These are phyloP conservation scores for Epinephelus fuscoguttatus DNA, from an alignment of 2,113 vertebrate species.

Conservation along the genomic window DNA sequence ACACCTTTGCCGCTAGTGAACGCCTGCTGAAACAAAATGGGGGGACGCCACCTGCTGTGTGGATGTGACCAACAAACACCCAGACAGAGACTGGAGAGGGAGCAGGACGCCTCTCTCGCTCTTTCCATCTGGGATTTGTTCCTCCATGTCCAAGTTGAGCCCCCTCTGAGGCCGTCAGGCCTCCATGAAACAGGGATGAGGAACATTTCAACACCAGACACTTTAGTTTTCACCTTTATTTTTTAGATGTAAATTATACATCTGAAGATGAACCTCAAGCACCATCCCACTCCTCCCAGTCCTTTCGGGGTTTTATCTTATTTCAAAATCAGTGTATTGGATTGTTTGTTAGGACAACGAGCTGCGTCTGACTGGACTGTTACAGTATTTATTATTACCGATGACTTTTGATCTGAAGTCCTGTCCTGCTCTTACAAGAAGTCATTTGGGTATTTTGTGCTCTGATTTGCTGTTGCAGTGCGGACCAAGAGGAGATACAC, in stretches of 20 bases:
- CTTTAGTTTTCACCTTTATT: constrained; percentile 29
- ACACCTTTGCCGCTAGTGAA: constrained; percentile 16
- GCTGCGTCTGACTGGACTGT: constrained; percentile 35
- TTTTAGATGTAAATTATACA: constrained; percentile 35
- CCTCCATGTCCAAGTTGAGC: background rate
- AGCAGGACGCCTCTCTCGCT: constrained; percentile 9
- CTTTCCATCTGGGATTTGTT: background rate
- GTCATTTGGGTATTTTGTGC: constrained; percentile 53
- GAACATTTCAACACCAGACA: constrained; percentile 31
- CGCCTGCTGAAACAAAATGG: constrained; percentile 44
- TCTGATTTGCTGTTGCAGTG: constrained; percentile 63
- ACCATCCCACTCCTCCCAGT: constrained; percentile 6
- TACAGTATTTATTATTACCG: constrained; percentile 82
- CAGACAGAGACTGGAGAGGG: constrained; percentile 1
- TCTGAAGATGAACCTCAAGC: constrained; percentile 11
- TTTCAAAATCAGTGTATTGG: constrained; percentile 34
- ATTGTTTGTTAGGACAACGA: constrained; percentile 13
- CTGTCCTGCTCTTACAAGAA: constrained; percentile 56
- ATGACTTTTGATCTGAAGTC: constrained; percentile 56
- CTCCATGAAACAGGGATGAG: background rate
- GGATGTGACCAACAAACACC: constrained; percentile 3
- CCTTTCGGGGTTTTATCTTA: constrained; percentile 30
- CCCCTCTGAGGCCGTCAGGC: background rate
- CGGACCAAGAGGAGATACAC: constrained; percentile 68
- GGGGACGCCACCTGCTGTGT: background rate